Base-by-base conservation (phyloP, 2,797 vertebrate species). In the Chrosomus eos region DNA sequence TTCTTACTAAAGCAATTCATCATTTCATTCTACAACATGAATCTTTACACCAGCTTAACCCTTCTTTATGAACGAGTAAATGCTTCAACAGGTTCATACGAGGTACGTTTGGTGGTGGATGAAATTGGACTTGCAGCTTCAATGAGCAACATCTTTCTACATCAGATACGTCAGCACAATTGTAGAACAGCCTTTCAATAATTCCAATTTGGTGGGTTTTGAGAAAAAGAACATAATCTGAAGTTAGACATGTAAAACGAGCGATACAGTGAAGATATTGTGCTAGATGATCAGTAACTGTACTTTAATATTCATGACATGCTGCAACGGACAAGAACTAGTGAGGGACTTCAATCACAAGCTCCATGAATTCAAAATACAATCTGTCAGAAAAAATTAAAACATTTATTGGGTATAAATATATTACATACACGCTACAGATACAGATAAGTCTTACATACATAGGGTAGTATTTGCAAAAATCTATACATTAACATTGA, bases 331-430 rank as follows among this genome's bases (percentile, higher is more conserved):
- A 74, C 16, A 38, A n/a, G 19, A 16, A 33, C 36, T 38, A 23
- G 53, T 16, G 73, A 58, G n/a, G 16, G n/a, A 72, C 38, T n/a
- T 60, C 7, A 73, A 33, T 28, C 51, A 73, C 3, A 55, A n/a
- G 53, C 53, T 55, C 53, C 13, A 72, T 43, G 28, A 62, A 62
- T 45, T 28, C 31, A 73, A 40, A 51, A 78, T 19, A 68, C 43
- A 89, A 89, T 82, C 85, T 78, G 84, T 95, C 96, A 95, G 97
- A 97, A 98, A 97, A 97, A 98, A 97, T 98, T 97, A 97, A 98
- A 99, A 98, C 97, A 98, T 99, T 99, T 99, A 99, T 99, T 99
- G 98, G 95, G 98, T 98, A 98, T 99, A 99, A 99, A 99, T 99
- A 99, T 99, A 99, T 99, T 98, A 99, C 98, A 99, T 98, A 98